phyloP scores from a whole-genome alignment of 2,113 vertebrate species.

The Limanda limanda region DNA sequence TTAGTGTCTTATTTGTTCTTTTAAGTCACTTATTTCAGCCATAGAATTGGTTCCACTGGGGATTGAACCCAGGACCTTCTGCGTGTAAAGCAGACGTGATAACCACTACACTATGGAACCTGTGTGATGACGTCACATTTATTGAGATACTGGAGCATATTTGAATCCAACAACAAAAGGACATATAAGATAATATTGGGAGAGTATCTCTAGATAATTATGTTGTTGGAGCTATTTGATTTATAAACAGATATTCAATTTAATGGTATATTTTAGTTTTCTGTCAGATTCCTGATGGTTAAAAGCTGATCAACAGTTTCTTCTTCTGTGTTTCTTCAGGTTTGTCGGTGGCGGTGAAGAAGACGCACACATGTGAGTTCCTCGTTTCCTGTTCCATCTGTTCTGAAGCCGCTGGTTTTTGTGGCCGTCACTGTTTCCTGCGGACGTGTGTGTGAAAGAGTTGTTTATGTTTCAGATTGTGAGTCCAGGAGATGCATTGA shows the following conservation, averaged over 20 bases:
- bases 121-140: not conserved
- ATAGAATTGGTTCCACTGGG: slow-evolving; percentile 88
- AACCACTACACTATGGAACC: slow-evolving; percentile 79
- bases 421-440: not conserved
- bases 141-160: too few relatives aligned
- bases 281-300: too few relatives aligned
- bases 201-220: too few relatives aligned
- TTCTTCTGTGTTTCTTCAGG: slow-evolving; percentile 77
- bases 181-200: too few relatives aligned
- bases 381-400: not conserved
- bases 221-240: too few relatives aligned
- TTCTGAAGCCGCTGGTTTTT: not conserved
- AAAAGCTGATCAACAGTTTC: not conserved
- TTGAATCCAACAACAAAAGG: too few relatives aligned
- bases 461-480: not conserved
- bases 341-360: slow-evolving; percentile 88
- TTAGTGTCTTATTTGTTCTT: too few relatives aligned
- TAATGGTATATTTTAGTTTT: too few relatives aligned
- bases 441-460: not conserved
- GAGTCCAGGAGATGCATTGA: not conserved
- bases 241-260: too few relatives aligned
- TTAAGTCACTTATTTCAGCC: too few relatives aligned
- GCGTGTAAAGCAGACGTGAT: slow-evolving; percentile 97
- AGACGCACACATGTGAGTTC: slow-evolving; percentile 94
- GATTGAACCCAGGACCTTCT: slow-evolving; percentile 97